A percentile compares a stretch with the other conserved stretches of the same genome.
Evolutionary conservation across 1,140 invertebrate genomes (phyloP).

Genomic region (Drosophila malerkotliana): DNA sequence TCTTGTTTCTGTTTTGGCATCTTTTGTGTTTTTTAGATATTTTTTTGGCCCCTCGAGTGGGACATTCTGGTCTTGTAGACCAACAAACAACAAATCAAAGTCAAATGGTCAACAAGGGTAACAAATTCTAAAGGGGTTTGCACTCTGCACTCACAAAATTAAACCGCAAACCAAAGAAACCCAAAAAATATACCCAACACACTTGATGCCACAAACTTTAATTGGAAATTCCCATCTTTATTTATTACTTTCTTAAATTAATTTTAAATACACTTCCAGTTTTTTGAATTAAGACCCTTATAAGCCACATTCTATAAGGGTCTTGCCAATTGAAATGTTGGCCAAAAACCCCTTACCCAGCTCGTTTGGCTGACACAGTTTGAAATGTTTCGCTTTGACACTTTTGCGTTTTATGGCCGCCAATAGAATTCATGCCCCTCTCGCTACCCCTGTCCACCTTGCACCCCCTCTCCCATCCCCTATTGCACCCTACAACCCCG

Average conservation of each 20-base stretch:
- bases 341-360: constrained; percentile 51
- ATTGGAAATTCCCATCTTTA: neutral
- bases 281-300: neutral
- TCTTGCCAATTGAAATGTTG: constrained; percentile 69
- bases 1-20: constrained; percentile 30
- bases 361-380: constrained; percentile 41
- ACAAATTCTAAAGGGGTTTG: neutral
- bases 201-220: neutral
- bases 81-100: constrained; percentile 52
- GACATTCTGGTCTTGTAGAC: constrained; percentile 23
- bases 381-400: constrained; percentile 71
- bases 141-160: neutral
- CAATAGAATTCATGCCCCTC: constrained; percentile 53
- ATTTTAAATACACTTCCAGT: neutral
- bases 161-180: neutral
- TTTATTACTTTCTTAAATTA: no score
- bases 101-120: constrained; percentile 53
- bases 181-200: neutral
- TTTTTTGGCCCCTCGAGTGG: constrained; percentile 5
- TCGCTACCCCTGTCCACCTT: neutral
- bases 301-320: constrained; percentile 43
- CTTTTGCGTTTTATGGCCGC: constrained; percentile 68
- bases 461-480: neutral
- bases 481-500: neutral
- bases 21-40: constrained; percentile 19